Conservation (phyloP, 2,888 invertebrate genomes). For the Aethes cnicana region DNA sequence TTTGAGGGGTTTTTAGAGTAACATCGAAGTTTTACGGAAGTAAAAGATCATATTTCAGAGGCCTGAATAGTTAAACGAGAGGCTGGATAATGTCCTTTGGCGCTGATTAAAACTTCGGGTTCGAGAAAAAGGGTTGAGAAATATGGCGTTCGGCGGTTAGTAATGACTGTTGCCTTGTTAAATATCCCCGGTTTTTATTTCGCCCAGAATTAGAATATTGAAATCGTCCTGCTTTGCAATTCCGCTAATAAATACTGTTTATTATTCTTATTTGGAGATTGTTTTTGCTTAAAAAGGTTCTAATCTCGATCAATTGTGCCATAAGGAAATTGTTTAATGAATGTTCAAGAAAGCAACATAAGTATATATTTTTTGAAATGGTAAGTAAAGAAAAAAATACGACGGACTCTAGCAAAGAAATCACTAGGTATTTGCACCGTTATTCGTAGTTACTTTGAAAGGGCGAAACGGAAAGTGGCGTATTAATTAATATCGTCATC, state of each 20-base stretch:
- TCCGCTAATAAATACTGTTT: slow-evolving; percentile 22
- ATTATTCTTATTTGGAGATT: slow-evolving; percentile 19
- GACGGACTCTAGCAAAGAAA: slow-evolving; percentile 45
- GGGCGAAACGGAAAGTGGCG: slow-evolving; percentile 60
- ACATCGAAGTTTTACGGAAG: slow-evolving; percentile 15
- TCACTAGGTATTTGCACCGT: slow-evolving; percentile 50
- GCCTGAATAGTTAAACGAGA: slow-evolving; percentile 56
- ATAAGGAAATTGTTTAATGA: too few relatives aligned
- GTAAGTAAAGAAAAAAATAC: slow-evolving; percentile 34
- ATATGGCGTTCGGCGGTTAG: slow-evolving; percentile 73
- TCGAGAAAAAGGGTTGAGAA: slow-evolving; percentile 77
- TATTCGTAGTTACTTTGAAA: slow-evolving; percentile 57
- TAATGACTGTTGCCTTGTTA: slow-evolving; percentile 69
- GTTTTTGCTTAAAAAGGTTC: slow-evolving; percentile 13
- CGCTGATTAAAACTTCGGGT: slow-evolving; percentile 80
- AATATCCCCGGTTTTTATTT: slow-evolving; percentile 67
- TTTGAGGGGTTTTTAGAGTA: slow-evolving; percentile 24
- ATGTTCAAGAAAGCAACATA: too few relatives aligned
- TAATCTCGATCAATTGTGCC: slow-evolving; percentile 5
- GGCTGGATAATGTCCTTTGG: slow-evolving; percentile 77
- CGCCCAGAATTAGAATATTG: slow-evolving; percentile 55
- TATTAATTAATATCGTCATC: slow-evolving; percentile 73
- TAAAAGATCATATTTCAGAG: slow-evolving; percentile 56
- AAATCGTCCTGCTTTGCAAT: slow-evolving; percentile 37
- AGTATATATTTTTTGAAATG: too few relatives aligned